Evolutionary conservation across 2,797 vertebrate species (phyloP).

Genomic region (Crotalus adamanteus): DNA sequence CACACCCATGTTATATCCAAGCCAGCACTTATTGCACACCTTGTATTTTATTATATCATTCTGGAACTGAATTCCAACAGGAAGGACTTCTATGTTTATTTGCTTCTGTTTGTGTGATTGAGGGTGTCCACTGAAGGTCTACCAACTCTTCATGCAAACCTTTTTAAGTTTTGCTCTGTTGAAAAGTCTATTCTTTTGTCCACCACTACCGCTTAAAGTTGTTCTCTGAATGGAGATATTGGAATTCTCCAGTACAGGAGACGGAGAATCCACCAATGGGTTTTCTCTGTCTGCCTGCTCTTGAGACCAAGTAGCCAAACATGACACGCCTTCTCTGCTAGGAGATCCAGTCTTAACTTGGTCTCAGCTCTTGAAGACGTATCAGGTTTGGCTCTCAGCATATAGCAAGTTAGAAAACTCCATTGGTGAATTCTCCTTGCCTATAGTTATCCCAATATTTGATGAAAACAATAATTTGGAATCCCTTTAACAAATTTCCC

Average conservation of each 20-base stretch:
- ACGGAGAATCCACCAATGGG: no score
- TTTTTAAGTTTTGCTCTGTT: constrained; percentile 41
- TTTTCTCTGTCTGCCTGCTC: no score
- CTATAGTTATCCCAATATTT: no score
- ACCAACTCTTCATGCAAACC: constrained; percentile 41
- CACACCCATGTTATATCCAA: background rate
- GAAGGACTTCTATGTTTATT: background rate
- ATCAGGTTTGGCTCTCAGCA: no score
- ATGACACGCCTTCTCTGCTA: no score
- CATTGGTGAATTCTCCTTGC: no score
- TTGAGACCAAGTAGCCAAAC: no score
- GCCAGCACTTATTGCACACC: background rate
- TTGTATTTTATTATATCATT: background rate
- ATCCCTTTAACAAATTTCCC: no score
- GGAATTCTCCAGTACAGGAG: background rate
- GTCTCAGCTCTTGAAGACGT: no score
- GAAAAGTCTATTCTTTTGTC: constrained; percentile 2
- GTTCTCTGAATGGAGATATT: background rate
- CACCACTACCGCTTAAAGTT: constrained; percentile 28
- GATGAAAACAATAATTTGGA: no score
- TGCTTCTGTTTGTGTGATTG: constrained; percentile 9
- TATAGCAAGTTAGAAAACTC: no score
- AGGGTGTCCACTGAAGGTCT: constrained; percentile 26
- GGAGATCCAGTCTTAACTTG: no score
- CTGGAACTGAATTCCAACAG: constrained; percentile 21